A percentile compares a stretch with the other conserved stretches of the same genome.
phyloP scores from a whole-genome alignment of 1,140 invertebrate species.

The Drosophila rufa region DNA sequence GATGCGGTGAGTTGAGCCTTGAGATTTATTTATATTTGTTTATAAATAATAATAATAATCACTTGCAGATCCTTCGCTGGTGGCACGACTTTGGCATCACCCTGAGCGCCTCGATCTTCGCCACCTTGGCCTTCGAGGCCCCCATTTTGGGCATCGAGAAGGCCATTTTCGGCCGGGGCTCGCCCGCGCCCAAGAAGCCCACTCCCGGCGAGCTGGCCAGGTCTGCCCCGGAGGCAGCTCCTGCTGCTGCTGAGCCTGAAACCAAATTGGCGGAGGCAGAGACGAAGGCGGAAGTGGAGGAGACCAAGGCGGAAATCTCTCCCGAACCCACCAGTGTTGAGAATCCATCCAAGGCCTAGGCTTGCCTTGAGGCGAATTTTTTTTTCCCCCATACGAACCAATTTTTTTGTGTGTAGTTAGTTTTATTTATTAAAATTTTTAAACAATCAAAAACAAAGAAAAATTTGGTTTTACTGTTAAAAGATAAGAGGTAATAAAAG shows the following conservation, averaged over 20 bases:
- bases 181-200: constrained; percentile 64
- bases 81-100: constrained; percentile 82
- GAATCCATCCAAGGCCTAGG: constrained; percentile 67
- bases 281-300: not conserved
- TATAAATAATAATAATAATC: too few relatives aligned
- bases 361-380: constrained; percentile 14
- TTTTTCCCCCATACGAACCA: constrained; percentile 18
- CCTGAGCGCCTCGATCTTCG: constrained; percentile 71
- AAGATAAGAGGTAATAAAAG: not conserved
- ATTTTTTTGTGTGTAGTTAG: constrained; percentile 54
- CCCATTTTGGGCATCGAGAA: constrained; percentile 82
- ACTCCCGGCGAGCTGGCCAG: constrained; percentile 38
- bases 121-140: constrained; percentile 78
- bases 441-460: constrained; percentile 8
- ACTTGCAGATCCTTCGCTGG: constrained; percentile 71
- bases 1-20: constrained; percentile 56
- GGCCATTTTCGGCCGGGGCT: constrained; percentile 67
- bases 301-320: constrained; percentile 31
- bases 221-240: constrained; percentile 10
- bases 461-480: not conserved
- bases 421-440: constrained; percentile 56
- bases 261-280: not conserved
- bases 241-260: not conserved
- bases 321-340: constrained; percentile 29
- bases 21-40: not conserved